Percentiles rank a stretch among this genome's conserved stretches.
These are phyloP conservation scores for Chroicocephalus ridibundus DNA, from an alignment of 2,113 vertebrate genomes.

Conservation along the genomic window DNA sequence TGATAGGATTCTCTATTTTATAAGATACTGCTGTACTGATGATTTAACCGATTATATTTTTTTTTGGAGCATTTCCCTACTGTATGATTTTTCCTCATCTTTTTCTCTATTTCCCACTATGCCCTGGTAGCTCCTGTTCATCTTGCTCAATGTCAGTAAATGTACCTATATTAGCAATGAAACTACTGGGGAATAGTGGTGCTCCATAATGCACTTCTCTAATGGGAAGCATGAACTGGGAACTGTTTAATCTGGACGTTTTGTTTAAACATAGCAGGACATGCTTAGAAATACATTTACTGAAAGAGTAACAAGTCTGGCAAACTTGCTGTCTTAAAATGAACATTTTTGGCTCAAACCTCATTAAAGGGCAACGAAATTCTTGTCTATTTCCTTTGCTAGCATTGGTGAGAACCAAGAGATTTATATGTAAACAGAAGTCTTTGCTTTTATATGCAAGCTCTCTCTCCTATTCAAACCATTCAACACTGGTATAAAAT, in stretches of 20 bases:
- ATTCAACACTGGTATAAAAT: neutral
- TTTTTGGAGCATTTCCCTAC: neutral
- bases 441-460: neutral
- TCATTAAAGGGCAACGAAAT: slow-evolving; percentile 48
- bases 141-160: neutral
- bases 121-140: neutral
- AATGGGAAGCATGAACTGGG: neutral
- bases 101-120: neutral
- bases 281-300: slow-evolving; percentile 45
- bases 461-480: neutral
- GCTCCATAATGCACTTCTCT: neutral
- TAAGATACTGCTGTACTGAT: neutral
- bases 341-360: neutral
- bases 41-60: neutral
- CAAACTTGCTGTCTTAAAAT: slow-evolving; percentile 25
- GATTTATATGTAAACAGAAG: slow-evolving; percentile 46
- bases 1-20: neutral
- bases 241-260: neutral
- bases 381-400: slow-evolving; percentile 19
- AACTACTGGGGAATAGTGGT: neutral
- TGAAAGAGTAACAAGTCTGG: neutral
- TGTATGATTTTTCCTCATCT: neutral
- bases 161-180: neutral
- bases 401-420: slow-evolving; percentile 43
- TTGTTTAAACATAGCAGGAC: neutral